These are phyloP conservation scores for Trichopoda pennipes DNA, from an alignment of 2,888 invertebrate genomes.

Conservation along the genomic window DNA sequence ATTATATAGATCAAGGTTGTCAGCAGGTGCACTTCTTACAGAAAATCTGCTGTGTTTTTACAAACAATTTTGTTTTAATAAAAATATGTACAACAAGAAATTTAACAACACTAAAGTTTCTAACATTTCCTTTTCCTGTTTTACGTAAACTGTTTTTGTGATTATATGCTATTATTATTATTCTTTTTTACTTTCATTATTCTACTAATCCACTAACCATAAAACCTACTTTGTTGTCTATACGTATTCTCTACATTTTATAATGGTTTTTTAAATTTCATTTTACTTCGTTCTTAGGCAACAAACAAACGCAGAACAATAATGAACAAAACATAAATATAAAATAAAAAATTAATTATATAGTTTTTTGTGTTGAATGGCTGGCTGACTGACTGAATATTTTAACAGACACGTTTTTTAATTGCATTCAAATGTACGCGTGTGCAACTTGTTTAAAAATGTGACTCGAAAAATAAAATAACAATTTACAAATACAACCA, in stretches of 20 bases:
- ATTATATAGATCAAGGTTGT: constrained; percentile 35
- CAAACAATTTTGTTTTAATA: not conserved
- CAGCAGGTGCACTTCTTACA: not conserved
- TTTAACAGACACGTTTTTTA: constrained; percentile 49
- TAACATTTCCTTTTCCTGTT: constrained; percentile 68
- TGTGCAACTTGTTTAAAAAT: constrained; percentile 59
- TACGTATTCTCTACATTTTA: constrained; percentile 45
- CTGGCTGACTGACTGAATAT: constrained; percentile 24
- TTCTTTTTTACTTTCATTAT: constrained; percentile 53
- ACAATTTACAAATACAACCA: constrained; percentile 23
- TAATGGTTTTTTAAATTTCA: constrained; percentile 29
- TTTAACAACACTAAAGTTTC: constrained; percentile 23
- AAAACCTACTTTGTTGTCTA: constrained; percentile 64
- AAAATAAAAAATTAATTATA: constrained; percentile 44
- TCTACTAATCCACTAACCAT: constrained; percentile 70
- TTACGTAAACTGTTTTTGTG: constrained; percentile 24
- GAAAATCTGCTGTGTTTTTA: not conserved
- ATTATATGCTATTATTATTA: constrained; percentile 1
- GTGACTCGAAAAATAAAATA: constrained; percentile 18
- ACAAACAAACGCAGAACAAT: constrained; percentile 11
- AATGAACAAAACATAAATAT: constrained; percentile 20
- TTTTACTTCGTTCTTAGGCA: constrained; percentile 24
- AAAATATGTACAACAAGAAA: constrained; percentile 43
- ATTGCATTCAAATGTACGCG: constrained; percentile 58
- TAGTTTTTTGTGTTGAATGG: constrained; percentile 28